Evolutionary conservation across 2,888 invertebrate species (phyloP).

Genomic region (Poecilus cupreus): DNA sequence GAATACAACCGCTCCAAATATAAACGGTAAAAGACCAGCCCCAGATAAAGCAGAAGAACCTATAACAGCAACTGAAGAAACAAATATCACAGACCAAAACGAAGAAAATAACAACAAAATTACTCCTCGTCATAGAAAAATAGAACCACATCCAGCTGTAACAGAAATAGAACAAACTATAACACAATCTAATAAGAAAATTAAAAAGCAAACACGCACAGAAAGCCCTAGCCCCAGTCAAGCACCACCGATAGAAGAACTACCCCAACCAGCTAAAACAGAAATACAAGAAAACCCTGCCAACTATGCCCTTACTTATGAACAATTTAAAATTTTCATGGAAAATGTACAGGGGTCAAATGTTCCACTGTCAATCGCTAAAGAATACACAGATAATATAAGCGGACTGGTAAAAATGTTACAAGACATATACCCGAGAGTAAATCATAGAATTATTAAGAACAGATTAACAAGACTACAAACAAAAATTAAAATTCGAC

Average conservation of each 20-base stretch:
- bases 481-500: slow-evolving; percentile 15
- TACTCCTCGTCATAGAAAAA: too few species aligned
- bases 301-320: not conserved
- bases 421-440: slow-evolving; percentile 24
- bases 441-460: slow-evolving; percentile 27
- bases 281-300: not conserved
- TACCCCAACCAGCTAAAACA: not conserved
- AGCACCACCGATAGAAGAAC: not conserved
- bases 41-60: not conserved
- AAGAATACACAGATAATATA: slow-evolving; percentile 32
- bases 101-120: not conserved
- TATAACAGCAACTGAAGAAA: too few species aligned
- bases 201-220: not conserved
- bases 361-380: not conserved
- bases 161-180: not conserved
- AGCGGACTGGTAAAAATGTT: slow-evolving; percentile 41
- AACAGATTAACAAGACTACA: slow-evolving; percentile 42
- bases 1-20: too few species aligned
- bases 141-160: not conserved
- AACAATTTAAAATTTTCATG: not conserved
- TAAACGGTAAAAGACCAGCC: not conserved
- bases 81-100: not conserved
- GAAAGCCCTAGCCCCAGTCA: not conserved
- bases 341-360: not conserved
- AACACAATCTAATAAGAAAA: not conserved